Evolutionary conservation across 2,888 invertebrate species (phyloP).

Genomic region (Tanytarsus gracilentus): DNA sequence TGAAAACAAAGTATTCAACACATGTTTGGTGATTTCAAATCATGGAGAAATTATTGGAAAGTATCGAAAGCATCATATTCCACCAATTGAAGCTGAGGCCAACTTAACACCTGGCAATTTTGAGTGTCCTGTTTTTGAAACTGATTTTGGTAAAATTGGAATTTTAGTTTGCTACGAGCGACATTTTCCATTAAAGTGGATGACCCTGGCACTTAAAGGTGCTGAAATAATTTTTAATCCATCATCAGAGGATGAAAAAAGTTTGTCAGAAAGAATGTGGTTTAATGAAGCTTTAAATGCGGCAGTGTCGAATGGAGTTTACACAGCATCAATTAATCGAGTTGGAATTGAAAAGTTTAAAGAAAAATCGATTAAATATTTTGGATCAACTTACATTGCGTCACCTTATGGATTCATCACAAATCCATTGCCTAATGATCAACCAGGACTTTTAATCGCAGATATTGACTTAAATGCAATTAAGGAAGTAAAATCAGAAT

Average conservation of each 20-base stretch:
- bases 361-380: slow-evolving; percentile 71
- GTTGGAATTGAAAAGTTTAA: slow-evolving; percentile 71
- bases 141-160: slow-evolving; percentile 77
- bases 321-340: slow-evolving; percentile 64
- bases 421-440: slow-evolving; percentile 64
- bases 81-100: slow-evolving; percentile 93
- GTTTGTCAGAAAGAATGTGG: slow-evolving; percentile 87
- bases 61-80: slow-evolving; percentile 97
- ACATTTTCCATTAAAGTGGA: slow-evolving; percentile 96
- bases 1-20: slow-evolving; percentile 81
- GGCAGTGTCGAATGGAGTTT: slow-evolving; percentile 91
- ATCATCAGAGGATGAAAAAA: slow-evolving; percentile 76
- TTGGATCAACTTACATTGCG: slow-evolving; percentile 89
- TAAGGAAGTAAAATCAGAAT: slow-evolving; percentile 83
- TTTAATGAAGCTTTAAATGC: slow-evolving; percentile 90
- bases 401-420: slow-evolving; percentile 90
- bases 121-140: slow-evolving; percentile 89
- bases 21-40: slow-evolving; percentile 83
- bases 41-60: slow-evolving; percentile 84
- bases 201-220: slow-evolving; percentile 92
- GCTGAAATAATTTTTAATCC: slow-evolving; percentile 99
- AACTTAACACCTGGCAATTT: slow-evolving; percentile 86
- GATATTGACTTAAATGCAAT: slow-evolving; percentile 91
- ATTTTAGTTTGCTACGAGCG: slow-evolving; percentile 97
- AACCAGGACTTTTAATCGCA: slow-evolving; percentile 77